Base-by-base conservation (phyloP, 2,888 invertebrate genomes). In the Drosophila colorata region DNA sequence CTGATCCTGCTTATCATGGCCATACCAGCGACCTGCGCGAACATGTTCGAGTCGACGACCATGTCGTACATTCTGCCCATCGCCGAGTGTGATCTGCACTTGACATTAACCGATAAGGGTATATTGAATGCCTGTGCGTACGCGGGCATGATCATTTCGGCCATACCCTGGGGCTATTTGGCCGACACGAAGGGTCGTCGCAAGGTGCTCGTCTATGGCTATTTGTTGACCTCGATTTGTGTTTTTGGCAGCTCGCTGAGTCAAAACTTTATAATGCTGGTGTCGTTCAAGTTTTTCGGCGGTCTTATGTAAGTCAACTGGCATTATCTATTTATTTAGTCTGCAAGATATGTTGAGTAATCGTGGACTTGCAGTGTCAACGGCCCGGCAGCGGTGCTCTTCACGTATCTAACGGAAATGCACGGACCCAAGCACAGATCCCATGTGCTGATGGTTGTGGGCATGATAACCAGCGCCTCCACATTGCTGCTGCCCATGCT, bases 111-210 rank as follows among this genome's bases (percentile, higher is more conserved):
- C 23, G 94, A 95, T 51, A 96, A 96, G 93, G 96, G 96, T 3
- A 92, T 95, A 0, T 92, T 96, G 1, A 95, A 95, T 67, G 95
- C 95, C 1, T 94, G 95, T 66, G 95, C 95, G 4, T 96, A 96
- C 92, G 93, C 95, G 88, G 96, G 96, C 95, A 96, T 96, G 96
- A 95, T 95, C 75, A 93, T 94, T 0, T 95, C 96, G 38, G 95
- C 95, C 0, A 93, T 96, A 89, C 71, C 96, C 3, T 97, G 97
- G 97, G 96, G 96, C 0, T 96, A 95, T 87, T 90, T 96, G 6
- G 95, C 96, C 0, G 96, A 96, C 88, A 95, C 95, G 0, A 93
- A 95, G 64, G 96, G 96, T 9, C 93, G 96, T 65, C 94, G 94
- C 74, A 94, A 94, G 85, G 93, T 96, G 56, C 93, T 97, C 78